Conservation (phyloP, 2,113 vertebrate species). For the Ivindomyrus marchei region DNA sequence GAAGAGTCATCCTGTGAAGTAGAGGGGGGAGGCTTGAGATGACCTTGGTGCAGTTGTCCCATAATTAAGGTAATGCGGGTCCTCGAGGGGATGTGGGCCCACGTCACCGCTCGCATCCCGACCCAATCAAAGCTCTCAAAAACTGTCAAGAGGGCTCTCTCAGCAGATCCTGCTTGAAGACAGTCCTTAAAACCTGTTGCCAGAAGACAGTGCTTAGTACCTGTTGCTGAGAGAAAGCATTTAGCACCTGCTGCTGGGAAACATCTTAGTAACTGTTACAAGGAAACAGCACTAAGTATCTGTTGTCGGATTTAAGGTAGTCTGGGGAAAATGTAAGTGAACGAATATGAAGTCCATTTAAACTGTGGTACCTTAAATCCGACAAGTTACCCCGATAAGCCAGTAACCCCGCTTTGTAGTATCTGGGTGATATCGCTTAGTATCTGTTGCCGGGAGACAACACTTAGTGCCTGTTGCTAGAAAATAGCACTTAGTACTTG, state of each 20-base stretch:
- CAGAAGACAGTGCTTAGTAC: neutral
- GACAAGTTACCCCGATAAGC: too few relatives aligned
- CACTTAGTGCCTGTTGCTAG: neutral
- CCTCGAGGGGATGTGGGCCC: neutral
- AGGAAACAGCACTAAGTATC: neutral
- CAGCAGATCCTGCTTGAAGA: neutral
- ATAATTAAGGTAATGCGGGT: slow-evolving; percentile 6
- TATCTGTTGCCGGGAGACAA: neutral
- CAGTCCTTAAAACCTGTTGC: neutral
- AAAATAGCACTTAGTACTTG: neutral
- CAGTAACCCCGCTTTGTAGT: too few relatives aligned
- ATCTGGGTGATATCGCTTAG: neutral
- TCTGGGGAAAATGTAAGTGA: too few relatives aligned
- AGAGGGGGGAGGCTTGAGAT: neutral
- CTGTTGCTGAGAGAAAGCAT: neutral
- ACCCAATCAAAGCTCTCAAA: neutral
- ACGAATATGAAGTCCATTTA: too few relatives aligned
- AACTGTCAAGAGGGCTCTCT: neutral
- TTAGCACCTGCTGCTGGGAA: neutral
- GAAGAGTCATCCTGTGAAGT: neutral
- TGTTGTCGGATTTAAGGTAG: neutral
- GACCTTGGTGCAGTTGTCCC: neutral
- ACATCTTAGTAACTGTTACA: neutral
- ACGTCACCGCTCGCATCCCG: neutral
- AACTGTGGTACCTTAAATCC: too few relatives aligned